Evolutionary conservation across 2,797 vertebrate species (phyloP).

Genomic region (Tadarida brasiliensis): DNA sequence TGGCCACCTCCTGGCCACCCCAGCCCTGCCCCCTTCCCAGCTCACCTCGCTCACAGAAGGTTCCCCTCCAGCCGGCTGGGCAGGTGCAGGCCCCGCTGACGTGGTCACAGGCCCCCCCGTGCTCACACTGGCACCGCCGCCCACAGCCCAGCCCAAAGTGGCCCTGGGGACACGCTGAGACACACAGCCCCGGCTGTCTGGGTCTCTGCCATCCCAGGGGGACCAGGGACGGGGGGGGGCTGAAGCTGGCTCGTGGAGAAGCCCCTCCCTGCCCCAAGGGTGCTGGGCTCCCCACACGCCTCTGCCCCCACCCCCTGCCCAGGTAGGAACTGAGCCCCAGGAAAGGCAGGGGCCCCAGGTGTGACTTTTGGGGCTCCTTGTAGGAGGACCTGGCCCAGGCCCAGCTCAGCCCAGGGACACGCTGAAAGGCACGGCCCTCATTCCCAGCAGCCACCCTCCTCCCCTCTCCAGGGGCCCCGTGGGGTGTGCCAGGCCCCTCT

Average conservation of each 20-base stretch:
- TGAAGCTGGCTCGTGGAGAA: background rate
- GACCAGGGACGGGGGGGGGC: accelerated
- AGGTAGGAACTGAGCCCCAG: background rate
- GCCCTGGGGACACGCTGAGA: conserved; percentile 91
- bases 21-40: accelerated
- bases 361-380: too few species aligned
- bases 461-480: background rate
- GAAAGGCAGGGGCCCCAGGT: background rate
- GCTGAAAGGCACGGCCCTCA: accelerated
- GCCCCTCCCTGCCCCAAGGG: background rate
- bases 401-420: accelerated
- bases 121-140: conserved; percentile 93
- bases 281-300: background rate
- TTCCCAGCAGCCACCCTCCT: background rate
- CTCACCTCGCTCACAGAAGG: conserved; percentile 95
- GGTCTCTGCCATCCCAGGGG: accelerated
- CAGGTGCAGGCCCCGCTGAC: conserved; percentile 96
- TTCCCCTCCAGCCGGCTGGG: conserved; percentile 94
- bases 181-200: background rate
- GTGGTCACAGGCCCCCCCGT: conserved; percentile 93
- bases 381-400: background rate
- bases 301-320: accelerated
- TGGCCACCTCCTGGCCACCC: accelerated
- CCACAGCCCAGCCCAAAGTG: conserved; percentile 92
- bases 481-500: too few species aligned